phyloP scores from a whole-genome alignment of 1,140 invertebrate genomes.

The Nixonia krombeini region DNA sequence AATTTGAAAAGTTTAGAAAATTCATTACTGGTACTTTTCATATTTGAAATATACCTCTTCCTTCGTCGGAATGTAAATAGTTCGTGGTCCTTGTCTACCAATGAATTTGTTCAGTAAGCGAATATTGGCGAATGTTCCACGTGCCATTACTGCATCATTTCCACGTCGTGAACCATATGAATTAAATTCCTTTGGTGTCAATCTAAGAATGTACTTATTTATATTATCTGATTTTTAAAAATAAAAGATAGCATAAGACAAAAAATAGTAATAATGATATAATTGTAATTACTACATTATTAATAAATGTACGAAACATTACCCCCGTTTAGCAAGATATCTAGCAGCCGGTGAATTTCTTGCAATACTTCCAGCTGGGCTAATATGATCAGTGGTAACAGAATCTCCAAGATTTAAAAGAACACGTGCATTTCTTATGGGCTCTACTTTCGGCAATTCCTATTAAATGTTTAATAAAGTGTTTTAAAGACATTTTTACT shows the following conservation, averaged over 20 bases:
- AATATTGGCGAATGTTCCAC: slow-evolving; percentile 99
- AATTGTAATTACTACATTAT: slow-evolving; percentile 8
- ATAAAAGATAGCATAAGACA: too few species aligned
- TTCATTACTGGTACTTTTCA: too few species aligned
- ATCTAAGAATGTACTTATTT: slow-evolving; percentile 69
- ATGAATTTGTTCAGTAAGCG: slow-evolving; percentile 95
- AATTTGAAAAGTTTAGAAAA: too few species aligned
- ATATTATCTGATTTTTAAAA: too few species aligned
- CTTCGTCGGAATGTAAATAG: slow-evolving; percentile 88
- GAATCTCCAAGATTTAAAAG: slow-evolving; percentile 93
- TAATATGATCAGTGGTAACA: slow-evolving; percentile 98
- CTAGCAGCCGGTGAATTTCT: slow-evolving; percentile 94
- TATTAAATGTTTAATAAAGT: too few species aligned
- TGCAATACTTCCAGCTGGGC: slow-evolving; percentile 97
- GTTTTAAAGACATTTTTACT: not conserved
- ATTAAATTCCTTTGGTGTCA: slow-evolving; percentile 96
- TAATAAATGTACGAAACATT: slow-evolving; percentile 7
- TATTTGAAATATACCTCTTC: slow-evolving; percentile 79
- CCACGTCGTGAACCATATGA: slow-evolving; percentile 97
- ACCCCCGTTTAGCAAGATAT: slow-evolving; percentile 85
- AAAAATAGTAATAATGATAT: too few species aligned
- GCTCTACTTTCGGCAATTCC: slow-evolving; percentile 73
- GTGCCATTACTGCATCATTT: slow-evolving; percentile 96
- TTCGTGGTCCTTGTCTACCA: slow-evolving; percentile 86
- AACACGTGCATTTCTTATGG: slow-evolving; percentile 81